Evolutionary conservation across 2,113 vertebrate genomes (phyloP).

Genomic region (Alaudala cheleensis): DNA sequence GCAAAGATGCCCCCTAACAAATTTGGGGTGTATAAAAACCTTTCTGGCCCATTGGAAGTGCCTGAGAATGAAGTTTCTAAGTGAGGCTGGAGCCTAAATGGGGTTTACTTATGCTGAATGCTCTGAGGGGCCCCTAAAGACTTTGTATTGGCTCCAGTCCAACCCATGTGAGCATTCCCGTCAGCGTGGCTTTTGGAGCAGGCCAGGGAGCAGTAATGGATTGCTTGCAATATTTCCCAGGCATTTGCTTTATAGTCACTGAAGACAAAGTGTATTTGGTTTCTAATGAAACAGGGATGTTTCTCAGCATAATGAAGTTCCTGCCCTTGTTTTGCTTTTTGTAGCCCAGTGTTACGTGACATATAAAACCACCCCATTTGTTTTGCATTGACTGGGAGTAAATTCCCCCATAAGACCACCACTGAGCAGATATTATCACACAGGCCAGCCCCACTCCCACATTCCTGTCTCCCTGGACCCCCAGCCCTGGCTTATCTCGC

Average conservation of each 20-base stretch:
- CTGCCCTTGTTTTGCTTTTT: slow-evolving; percentile 36
- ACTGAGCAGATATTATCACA: neutral
- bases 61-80: neutral
- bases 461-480: neutral
- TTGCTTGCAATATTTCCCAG: slow-evolving; percentile 45
- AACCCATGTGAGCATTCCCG: neutral
- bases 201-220: neutral
- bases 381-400: slow-evolving; percentile 38
- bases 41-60: neutral
- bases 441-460: neutral
- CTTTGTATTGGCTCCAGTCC: neutral
- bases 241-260: slow-evolving; percentile 24
- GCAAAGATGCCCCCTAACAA: too few relatives aligned
- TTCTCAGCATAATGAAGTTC: neutral
- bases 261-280: slow-evolving; percentile 26
- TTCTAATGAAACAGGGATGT: slow-evolving; percentile 39
- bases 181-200: neutral
- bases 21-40: neutral
- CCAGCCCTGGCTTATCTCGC: neutral
- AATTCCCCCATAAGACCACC: slow-evolving; percentile 31
- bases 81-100: neutral
- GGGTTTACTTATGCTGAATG: slow-evolving; percentile 5
- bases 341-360: neutral
- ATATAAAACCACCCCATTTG: slow-evolving; percentile 11
- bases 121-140: slow-evolving; percentile 3